phyloP scores from a whole-genome alignment of 2,113 vertebrate species.

The Neopipo cinnamomea region DNA sequence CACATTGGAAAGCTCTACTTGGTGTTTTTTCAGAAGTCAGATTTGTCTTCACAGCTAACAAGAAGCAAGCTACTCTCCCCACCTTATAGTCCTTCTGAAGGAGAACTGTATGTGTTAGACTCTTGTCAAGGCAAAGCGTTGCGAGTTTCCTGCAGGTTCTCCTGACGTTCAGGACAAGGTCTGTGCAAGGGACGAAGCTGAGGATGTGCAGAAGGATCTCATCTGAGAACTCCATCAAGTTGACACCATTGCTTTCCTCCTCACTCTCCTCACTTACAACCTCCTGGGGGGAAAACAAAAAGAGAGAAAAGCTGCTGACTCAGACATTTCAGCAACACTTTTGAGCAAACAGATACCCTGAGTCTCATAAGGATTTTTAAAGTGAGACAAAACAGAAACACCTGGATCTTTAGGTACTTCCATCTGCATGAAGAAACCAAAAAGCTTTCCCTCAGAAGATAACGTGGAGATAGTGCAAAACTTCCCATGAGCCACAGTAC shows the following conservation, averaged over 20 bases:
- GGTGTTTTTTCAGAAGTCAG: background rate
- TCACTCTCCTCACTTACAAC: slow-evolving; percentile 52
- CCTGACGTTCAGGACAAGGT: slow-evolving; percentile 86
- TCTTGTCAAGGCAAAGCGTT: slow-evolving; percentile 88
- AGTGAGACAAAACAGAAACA: background rate
- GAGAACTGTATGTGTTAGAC: slow-evolving; percentile 81
- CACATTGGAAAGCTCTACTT: background rate
- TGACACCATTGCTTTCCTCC: slow-evolving; percentile 64
- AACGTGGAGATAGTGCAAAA: background rate
- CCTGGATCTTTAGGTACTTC: background rate
- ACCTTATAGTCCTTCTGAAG: slow-evolving; percentile 91
- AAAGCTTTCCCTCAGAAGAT: background rate
- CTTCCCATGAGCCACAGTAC: fast-evolving
- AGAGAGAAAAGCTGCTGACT: background rate
- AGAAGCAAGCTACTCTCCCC: slow-evolving; percentile 14
- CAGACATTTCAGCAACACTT: background rate
- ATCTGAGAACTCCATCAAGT: slow-evolving; percentile 89
- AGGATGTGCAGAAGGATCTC: slow-evolving; percentile 95
- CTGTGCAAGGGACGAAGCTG: slow-evolving; percentile 84
- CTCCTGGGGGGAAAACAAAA: slow-evolving; percentile 55
- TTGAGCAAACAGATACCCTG: background rate
- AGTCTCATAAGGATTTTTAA: background rate
- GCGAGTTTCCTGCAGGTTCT: slow-evolving; percentile 86
- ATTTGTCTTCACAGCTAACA: background rate
- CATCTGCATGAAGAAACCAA: background rate